Base-by-base conservation (phyloP, 2,888 invertebrate genomes). In the Steromphala cineraria region DNA sequence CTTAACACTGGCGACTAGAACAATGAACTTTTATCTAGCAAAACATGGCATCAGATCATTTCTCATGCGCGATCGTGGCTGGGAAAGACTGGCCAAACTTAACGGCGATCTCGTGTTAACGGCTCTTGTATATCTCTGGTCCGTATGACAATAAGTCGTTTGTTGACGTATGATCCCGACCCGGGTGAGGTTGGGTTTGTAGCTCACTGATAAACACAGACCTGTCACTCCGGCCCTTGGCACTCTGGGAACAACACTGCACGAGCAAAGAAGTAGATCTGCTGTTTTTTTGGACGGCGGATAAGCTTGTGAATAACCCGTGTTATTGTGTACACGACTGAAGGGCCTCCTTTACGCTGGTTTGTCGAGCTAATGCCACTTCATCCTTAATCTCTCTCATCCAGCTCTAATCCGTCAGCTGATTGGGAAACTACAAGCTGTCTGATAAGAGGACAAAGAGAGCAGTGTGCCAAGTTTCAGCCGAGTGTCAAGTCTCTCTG, bases 311-410 rank as follows among this genome's bases (percentile, higher is more conserved):
- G 36, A 36, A 71, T 71, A 71, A 71, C 28, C 40, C 36, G 36
- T 71, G 71, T 71, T 71, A 71, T 71, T 71, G 71, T 71, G 36
- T 40, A 36, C 19, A 36, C 36, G 71, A 36, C 36, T 71, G 17
- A 40, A 56, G 71, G 36, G n/a, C 31, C 17, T 19, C 36, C 71
- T 71, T 67, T 67, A 31, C 19, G 71, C 28, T 36, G 71, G 28
- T 71, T 71, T 71, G 31, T 71, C 31, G 40, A 36, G 71, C 40
- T 71, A 40, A 71, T 71, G 15, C 71, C 71, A 71, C 71, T 71
- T 40, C 40, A 40, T 40, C 36, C 36, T n/a, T 36, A 71, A 71
- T 71, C 71, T 71, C 19, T 40, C 36, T 40, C 71, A 71, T 36
- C 71, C 36, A 31, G 40, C 71, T 8, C 31, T 71, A 71, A 71